Evolutionary conservation across 2,797 vertebrate species (phyloP), one percentile per base, ranked within the genome.

Genomic region (Moxostoma hubbsi): DNA sequence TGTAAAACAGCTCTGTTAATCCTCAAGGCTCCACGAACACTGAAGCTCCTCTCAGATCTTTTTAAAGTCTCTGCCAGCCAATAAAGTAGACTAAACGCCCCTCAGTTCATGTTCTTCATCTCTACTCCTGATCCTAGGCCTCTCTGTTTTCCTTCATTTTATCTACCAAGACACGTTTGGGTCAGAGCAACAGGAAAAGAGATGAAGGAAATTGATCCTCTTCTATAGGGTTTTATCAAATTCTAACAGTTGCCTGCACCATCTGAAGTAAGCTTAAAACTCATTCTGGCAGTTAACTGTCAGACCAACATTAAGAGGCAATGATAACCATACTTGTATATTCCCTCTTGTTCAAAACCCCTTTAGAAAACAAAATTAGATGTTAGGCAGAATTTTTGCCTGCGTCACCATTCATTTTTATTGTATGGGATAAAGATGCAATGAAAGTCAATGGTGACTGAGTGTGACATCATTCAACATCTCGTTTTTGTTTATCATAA

Each of bases 1-100:
- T 59, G 75, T 75, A 71, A 68, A 79, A 64, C 49, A 46, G 7
- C 24, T 68, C n/a, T 74, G 12, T 66, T 81, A 83, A 82, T 74
- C 73, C 15, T 71, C 43, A 74, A 74, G 64, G 64, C 81, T 79
- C 65, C 53, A 36, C 36, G 50, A 68, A 50, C 43, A 49, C 46
- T 15, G 6, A 10, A 36, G 0, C n/a, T 15, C 12, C 64, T 13
- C 6, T 79, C 36, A 79, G 51, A 73, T 63, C 15, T 64, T 67
- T 67, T 72, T 80, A 12, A 69, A 49, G 24, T 6, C 51, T 7
- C n/a, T 13, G 2, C 10, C 4, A n/a, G 51, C n/a, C 1, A 4
- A 2, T 63, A 24, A 46, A 64, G 49, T 24, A 6, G 46, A 63
- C 53, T 53, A 49, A 68, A 51, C 13, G 15, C 45, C 59, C 61